Percentiles rank a stretch among this genome's conserved stretches.
Conservation (phyloP, 2,888 invertebrate species). For the Leptopilina drosophilae region DNA sequence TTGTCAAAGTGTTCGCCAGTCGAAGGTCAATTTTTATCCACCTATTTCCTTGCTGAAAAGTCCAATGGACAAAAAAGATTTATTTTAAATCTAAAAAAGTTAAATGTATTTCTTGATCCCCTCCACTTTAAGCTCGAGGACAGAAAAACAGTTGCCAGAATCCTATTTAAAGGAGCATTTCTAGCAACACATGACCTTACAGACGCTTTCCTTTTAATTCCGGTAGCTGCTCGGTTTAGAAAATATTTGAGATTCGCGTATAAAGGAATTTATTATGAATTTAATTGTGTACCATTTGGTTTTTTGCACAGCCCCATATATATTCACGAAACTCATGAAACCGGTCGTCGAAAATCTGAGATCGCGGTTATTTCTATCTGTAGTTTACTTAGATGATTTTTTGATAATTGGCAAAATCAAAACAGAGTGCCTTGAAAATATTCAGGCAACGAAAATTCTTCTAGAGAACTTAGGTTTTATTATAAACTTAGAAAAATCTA, state of each 20-base stretch:
- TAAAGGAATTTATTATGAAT: conserved; percentile 43
- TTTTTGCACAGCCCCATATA: conserved; percentile 43
- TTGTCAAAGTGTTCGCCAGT: conserved; percentile 10
- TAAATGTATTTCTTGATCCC: conserved; percentile 48
- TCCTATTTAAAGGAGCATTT: conserved; percentile 39
- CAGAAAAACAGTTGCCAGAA: conserved; percentile 42
- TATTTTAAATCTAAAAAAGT: conserved; percentile 47
- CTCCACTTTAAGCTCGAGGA: conserved; percentile 53
- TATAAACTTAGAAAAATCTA: not conserved
- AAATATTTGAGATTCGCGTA: conserved; percentile 51
- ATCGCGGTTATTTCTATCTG: conserved; percentile 32
- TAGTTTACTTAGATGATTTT: conserved; percentile 52
- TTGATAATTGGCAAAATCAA: conserved; percentile 23
- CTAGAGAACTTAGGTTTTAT: conserved; percentile 44
- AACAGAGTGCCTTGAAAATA: conserved; percentile 21
- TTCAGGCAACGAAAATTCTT: conserved; percentile 7
- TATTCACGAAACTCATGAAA: conserved; percentile 52
- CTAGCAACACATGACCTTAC: conserved; percentile 46
- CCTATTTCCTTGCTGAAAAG: conserved; percentile 43
- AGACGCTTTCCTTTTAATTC: conserved; percentile 47
- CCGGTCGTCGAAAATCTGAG: conserved; percentile 42
- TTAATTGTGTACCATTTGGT: conserved; percentile 53
- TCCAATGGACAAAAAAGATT: conserved; percentile 41
- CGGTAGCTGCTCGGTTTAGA: conserved; percentile 36
- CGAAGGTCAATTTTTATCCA: conserved; percentile 44